Conservation (phyloP, 2,797 vertebrate genomes). For the Galago senegalensis region DNA sequence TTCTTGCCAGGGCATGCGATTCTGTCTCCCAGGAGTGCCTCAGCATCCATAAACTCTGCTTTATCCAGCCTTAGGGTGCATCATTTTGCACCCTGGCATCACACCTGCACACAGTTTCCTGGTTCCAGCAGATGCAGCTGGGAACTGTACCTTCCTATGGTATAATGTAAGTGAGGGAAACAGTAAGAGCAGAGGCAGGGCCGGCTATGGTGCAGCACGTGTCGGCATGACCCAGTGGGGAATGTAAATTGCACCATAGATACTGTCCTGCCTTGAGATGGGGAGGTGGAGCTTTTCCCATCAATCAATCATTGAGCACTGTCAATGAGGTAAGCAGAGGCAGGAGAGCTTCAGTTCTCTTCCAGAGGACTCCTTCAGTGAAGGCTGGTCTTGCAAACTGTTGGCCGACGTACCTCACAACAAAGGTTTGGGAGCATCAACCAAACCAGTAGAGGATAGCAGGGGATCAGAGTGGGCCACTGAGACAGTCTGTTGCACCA, state of each 20-base stretch:
- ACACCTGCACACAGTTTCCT: not conserved
- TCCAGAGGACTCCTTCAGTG: not conserved
- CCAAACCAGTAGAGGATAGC: not conserved
- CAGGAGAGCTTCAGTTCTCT: not conserved
- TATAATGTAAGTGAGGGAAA: not conserved
- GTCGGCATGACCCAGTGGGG: not conserved
- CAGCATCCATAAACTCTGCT: not conserved
- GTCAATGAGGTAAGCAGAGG: not conserved
- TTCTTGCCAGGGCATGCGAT: not conserved
- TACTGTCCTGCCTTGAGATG: not conserved
- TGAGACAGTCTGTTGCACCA: not conserved
- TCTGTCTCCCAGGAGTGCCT: not conserved
- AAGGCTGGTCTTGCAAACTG: not conserved
- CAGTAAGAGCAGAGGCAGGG: not conserved
- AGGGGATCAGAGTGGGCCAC: not conserved
- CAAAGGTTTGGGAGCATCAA: not conserved
- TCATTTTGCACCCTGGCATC: not conserved
- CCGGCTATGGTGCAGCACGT: not conserved
- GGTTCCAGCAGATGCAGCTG: not conserved
- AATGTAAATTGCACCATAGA: not conserved
- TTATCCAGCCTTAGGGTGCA: not conserved
- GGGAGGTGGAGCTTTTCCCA: not conserved
- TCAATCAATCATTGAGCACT: not conserved
- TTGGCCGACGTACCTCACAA: not conserved
- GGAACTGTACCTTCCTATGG: not conserved